Conservation (phyloP, 2,888 invertebrate genomes). For the Teleiodes luculella region DNA sequence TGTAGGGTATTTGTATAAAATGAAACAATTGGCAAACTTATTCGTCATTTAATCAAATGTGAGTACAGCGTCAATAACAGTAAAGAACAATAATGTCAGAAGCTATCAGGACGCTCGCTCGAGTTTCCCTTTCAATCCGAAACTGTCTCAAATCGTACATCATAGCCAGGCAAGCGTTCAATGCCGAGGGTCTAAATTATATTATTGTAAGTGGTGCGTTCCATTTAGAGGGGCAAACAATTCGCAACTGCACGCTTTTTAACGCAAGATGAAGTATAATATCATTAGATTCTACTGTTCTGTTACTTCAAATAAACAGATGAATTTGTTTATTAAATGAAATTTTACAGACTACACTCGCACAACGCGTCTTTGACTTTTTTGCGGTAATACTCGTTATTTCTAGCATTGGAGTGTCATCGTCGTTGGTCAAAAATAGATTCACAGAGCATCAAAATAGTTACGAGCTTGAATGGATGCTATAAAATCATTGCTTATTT, state of each 20-base stretch:
- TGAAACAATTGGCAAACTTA: too few relatives aligned
- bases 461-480: too few relatives aligned
- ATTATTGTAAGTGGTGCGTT: constrained; percentile 70
- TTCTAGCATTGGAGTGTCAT: too few relatives aligned
- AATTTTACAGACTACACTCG: too few relatives aligned
- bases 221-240: constrained; percentile 42
- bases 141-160: constrained; percentile 33
- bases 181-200: constrained; percentile 55
- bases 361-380: too few relatives aligned
- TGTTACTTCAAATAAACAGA: background rate
- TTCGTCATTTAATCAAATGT: constrained; percentile 11
- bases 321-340: too few relatives aligned
- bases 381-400: too few relatives aligned
- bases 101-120: constrained; percentile 9
- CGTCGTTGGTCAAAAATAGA: too few relatives aligned
- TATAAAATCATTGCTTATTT: too few relatives aligned
- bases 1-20: too few relatives aligned
- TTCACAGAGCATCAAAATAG: too few relatives aligned
- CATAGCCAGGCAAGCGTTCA: constrained; percentile 36
- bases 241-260: background rate
- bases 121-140: constrained; percentile 22
- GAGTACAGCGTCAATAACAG: constrained; percentile 6
- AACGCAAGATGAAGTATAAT: constrained; percentile 4
- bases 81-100: constrained; percentile 15
- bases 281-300: background rate